Conservation (phyloP, 2,888 invertebrate genomes). For the Meghimatium bilineatum region DNA sequence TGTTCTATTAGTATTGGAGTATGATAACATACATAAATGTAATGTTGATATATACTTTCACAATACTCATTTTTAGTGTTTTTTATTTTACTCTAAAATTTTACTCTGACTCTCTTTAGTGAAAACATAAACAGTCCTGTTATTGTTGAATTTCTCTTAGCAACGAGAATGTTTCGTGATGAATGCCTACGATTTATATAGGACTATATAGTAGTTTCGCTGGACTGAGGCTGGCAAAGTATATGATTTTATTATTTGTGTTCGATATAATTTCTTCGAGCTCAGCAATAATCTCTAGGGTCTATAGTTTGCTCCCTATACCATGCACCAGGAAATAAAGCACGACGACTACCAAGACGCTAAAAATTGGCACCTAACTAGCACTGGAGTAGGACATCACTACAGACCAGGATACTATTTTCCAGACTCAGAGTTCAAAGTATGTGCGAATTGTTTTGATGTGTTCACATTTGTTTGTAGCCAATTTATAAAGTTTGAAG, state of each 20-base stretch:
- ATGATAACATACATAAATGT: too few relatives aligned
- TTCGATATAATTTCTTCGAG: too few relatives aligned
- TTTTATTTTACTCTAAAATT: too few relatives aligned
- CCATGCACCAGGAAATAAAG: slow-evolving; percentile 65
- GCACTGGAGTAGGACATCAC: slow-evolving; percentile 77
- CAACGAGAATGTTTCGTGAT: slow-evolving; percentile 24
- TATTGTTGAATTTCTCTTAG: slow-evolving; percentile 37
- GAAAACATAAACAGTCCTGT: neutral
- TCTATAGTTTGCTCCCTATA: slow-evolving; percentile 18
- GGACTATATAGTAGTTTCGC: neutral
- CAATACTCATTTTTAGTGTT: too few relatives aligned
- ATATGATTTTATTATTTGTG: neutral
- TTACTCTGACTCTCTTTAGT: slow-evolving; percentile 10
- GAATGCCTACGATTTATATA: too few relatives aligned
- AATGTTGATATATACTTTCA: too few relatives aligned
- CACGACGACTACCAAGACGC: slow-evolving; percentile 63
- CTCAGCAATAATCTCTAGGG: neutral
- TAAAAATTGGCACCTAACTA: slow-evolving; percentile 71
- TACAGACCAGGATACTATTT: slow-evolving; percentile 77
- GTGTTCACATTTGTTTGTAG: too few relatives aligned
- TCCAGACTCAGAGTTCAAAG: slow-evolving; percentile 76
- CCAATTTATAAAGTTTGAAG: too few relatives aligned
- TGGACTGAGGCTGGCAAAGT: neutral
- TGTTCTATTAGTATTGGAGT: too few relatives aligned
- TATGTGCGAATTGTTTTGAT: slow-evolving; percentile 51